Percentiles rank a stretch among this genome's conserved stretches.
Evolutionary conservation across 2,113 vertebrate genomes (phyloP).

Genomic region (Xyrauchen texanus): DNA sequence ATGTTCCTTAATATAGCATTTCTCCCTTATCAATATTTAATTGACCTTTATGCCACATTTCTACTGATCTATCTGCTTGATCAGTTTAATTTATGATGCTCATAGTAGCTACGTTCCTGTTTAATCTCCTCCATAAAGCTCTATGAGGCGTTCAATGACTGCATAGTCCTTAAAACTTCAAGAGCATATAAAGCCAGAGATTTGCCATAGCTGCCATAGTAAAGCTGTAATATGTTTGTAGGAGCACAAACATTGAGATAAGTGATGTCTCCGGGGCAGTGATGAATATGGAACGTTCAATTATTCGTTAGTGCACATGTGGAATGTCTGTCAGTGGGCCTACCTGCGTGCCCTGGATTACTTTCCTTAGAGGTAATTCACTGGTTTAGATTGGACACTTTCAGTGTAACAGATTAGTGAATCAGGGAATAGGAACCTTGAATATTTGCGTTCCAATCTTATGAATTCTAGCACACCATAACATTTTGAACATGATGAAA

Average conservation of each 20-base stretch:
- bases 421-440: slow-evolving; percentile 36
- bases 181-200: neutral
- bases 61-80: neutral
- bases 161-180: neutral
- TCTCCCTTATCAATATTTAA: neutral
- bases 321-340: slow-evolving; percentile 21
- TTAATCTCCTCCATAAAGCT: slow-evolving; percentile 7
- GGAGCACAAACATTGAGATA: slow-evolving; percentile 38
- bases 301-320: slow-evolving; percentile 24
- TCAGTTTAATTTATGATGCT: neutral
- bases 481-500: neutral
- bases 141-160: slow-evolving; percentile 1
- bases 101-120: neutral
- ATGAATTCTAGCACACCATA: neutral
- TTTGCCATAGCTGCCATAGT: neutral
- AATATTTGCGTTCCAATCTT: slow-evolving; percentile 40
- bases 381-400: slow-evolving; percentile 12
- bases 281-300: slow-evolving; percentile 42
- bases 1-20: slow-evolving; percentile 3
- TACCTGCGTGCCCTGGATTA: slow-evolving; percentile 38
- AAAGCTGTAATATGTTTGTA: slow-evolving; percentile 30
- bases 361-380: slow-evolving; percentile 22
- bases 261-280: slow-evolving; percentile 39
- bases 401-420: slow-evolving; percentile 16
- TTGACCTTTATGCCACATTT: neutral